Conservation (phyloP, 2,797 vertebrate genomes). For the Bradypus variegatus region DNA sequence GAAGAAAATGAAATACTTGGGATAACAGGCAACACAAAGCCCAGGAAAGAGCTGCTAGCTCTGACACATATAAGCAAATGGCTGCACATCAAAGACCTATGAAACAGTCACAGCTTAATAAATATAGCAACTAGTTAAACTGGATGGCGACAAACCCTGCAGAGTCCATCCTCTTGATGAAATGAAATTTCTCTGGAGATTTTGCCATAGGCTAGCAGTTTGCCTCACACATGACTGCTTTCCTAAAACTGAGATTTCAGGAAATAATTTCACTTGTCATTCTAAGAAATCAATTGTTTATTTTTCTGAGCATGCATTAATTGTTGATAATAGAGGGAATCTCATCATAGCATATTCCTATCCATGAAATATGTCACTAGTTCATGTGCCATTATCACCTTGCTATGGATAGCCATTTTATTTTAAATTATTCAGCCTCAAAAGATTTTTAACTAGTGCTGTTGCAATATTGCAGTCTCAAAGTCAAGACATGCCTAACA, state of each 20-base stretch:
- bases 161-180: conserved; percentile 1
- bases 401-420: not conserved
- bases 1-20: not conserved
- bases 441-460: not conserved
- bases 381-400: not conserved
- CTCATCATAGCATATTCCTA: not conserved
- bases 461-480: not conserved
- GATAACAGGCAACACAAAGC: not conserved
- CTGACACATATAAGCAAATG: not conserved
- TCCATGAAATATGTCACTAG: not conserved
- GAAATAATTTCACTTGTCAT: not conserved
- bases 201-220: not conserved
- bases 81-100: not conserved
- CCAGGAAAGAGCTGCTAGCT: not conserved
- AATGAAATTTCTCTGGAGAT: conserved; percentile 45
- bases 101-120: conserved; percentile 43
- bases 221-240: conserved; percentile 45
- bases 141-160: not conserved
- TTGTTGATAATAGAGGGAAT: not conserved
- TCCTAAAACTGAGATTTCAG: conserved; percentile 43
- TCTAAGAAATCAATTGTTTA: not conserved
- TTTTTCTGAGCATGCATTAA: not conserved
- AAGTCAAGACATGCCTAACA: not conserved
- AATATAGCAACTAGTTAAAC: conserved; percentile 48
- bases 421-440: not conserved